Evolutionary conservation across 1,140 invertebrate species (phyloP).

Genomic region (Drosophila santomea): DNA sequence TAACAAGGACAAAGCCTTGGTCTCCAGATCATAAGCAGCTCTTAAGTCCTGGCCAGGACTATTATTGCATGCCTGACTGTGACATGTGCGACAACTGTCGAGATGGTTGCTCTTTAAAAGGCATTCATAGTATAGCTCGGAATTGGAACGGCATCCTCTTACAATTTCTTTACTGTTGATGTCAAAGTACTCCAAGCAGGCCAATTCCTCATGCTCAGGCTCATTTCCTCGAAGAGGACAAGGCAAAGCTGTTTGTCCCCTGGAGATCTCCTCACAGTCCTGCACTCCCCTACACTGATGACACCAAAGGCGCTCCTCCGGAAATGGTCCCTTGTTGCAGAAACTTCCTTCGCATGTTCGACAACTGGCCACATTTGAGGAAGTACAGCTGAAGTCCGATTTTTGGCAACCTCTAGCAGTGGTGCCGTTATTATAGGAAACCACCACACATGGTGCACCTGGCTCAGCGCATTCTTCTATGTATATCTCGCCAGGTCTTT

Average conservation of each 20-base stretch:
- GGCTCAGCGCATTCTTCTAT: constrained; percentile 64
- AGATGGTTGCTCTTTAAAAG: constrained; percentile 42
- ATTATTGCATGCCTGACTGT: constrained; percentile 58
- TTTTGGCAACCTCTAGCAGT: constrained; percentile 60
- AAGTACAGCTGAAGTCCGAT: constrained; percentile 43
- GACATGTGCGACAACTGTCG: constrained; percentile 49
- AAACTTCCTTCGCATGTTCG: constrained; percentile 63
- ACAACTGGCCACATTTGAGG: constrained; percentile 37
- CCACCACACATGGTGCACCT: constrained; percentile 43
- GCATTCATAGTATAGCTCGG: constrained; percentile 64
- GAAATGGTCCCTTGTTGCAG: constrained; percentile 70
- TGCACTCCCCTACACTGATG: constrained; percentile 60
- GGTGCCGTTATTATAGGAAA: constrained; percentile 52
- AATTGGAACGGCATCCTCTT: constrained; percentile 66
- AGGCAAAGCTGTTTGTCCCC: constrained; percentile 33
- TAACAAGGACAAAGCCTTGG: constrained; percentile 20
- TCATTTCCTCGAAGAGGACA: constrained; percentile 52
- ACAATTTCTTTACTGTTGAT: constrained; percentile 23
- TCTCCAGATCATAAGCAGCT: constrained; percentile 1
- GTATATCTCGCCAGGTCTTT: constrained; percentile 58
- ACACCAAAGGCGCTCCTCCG: constrained; percentile 63
- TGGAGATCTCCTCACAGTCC: constrained; percentile 42
- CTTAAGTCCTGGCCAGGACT: constrained; percentile 44
- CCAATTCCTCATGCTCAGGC: constrained; percentile 29
- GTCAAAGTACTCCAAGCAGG: constrained; percentile 72